phyloP scores from a whole-genome alignment of 2,113 vertebrate species.

The Microcebus ravelobensis region DNA sequence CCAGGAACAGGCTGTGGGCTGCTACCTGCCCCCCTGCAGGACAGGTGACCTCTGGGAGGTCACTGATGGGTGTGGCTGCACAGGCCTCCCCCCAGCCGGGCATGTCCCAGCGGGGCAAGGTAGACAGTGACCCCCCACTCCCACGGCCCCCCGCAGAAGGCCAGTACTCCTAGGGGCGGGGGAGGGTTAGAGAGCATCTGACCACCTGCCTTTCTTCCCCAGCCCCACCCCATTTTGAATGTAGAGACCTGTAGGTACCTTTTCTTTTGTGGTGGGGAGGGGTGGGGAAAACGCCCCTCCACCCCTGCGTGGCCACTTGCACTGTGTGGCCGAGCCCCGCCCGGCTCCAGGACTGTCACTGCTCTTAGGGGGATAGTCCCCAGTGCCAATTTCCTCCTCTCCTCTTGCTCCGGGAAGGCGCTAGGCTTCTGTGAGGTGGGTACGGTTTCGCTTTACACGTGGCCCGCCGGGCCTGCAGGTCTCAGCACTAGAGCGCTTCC shows the following conservation, averaged over 20 bases:
- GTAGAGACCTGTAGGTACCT: slow-evolving; percentile 61
- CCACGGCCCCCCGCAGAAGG: neutral
- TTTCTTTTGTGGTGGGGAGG: neutral
- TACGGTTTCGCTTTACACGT: neutral
- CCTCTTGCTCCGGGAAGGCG: slow-evolving; percentile 68
- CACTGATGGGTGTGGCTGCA: neutral
- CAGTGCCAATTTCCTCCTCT: slow-evolving; percentile 26
- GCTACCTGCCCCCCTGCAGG: neutral
- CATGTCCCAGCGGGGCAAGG: neutral
- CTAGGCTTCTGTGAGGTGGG: neutral
- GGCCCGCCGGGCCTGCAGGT: slow-evolving; percentile 60
- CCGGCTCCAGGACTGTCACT: neutral
- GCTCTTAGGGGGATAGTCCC: neutral
- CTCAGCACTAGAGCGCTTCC: slow-evolving; percentile 85
- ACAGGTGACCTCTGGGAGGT: neutral
- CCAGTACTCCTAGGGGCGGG: slow-evolving; percentile 33
- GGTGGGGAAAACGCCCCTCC: neutral
- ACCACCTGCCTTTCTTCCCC: neutral
- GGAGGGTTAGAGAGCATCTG: neutral
- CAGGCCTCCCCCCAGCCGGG: neutral
- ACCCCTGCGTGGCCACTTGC: neutral
- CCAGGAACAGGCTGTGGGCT: neutral
- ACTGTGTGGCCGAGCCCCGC: neutral
- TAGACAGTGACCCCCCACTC: neutral
- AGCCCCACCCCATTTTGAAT: neutral